Evolutionary conservation across 2,888 invertebrate species (phyloP).

Genomic region (Sphaerophoria rueppellii): DNA sequence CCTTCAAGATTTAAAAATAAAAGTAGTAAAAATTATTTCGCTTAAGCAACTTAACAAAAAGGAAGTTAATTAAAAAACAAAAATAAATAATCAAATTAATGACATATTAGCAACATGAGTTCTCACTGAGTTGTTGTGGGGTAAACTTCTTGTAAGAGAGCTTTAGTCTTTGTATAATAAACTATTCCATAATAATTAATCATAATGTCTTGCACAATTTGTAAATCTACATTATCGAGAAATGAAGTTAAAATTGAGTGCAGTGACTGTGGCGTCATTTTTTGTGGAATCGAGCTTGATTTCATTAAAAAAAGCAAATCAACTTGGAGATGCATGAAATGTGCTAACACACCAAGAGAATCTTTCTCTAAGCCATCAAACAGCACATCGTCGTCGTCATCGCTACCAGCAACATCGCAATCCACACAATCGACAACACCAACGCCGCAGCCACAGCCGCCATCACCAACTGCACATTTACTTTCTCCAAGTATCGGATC

Average conservation of each 20-base stretch:
- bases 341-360: background rate
- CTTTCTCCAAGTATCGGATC: background rate
- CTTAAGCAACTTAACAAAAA: background rate
- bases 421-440: background rate
- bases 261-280: slow-evolving; percentile 4
- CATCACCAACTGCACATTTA: no score
- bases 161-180: no score
- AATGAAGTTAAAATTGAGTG: background rate
- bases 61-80: background rate
- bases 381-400: background rate
- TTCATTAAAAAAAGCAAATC: slow-evolving; percentile 12
- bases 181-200: no score
- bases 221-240: background rate
- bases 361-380: background rate
- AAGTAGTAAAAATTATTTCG: slow-evolving; percentile 23
- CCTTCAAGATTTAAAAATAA: slow-evolving; percentile 15
- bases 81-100: no score
- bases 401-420: background rate
- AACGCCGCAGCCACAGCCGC: background rate
- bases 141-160: no score
- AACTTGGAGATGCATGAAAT: background rate
- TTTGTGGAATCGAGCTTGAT: slow-evolving; percentile 19
- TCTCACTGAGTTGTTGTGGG: no score
- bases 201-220: background rate
- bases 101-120: no score